Base-by-base conservation (phyloP, 2,113 vertebrate genomes). In the Tympanuchus pallidicinctus region DNA sequence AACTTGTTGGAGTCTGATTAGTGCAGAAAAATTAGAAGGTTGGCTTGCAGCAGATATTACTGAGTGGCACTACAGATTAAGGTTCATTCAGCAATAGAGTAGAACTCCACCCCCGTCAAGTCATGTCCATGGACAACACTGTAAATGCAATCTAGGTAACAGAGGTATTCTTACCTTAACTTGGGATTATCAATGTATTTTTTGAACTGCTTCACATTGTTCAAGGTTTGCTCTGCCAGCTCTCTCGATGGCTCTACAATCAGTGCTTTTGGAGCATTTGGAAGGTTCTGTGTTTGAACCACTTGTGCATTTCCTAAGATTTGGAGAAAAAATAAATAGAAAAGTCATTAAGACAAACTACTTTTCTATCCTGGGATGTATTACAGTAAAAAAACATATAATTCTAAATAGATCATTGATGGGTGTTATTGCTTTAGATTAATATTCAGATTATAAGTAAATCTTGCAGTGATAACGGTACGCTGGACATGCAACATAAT, bases 171-270 rank as follows among this genome's bases (percentile, higher is more conserved):
- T 80, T 97, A 99, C 99, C 99, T 99, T 90, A 99, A 97, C 93
- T 99, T 99, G 50, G 99, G 99, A 88, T 99, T 98, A 34, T 98
- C 98, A 5, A 99, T 97, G 0, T 98, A 98, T 98, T 99, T 99
- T 97, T 98, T 99, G 93, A 98, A 99, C 76, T 99, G 98, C 85
- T 98, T 99, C 75, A 99, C 98, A 4, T 98, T 98, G 97, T 99
- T 99, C 88, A 99, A 97, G 17, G 99, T 99, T 91, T 99, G 99
- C 72, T 99, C 99, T 12, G 99, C 99, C 67, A 99, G 82, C 88
- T 99, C 99, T 86, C 99, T 98, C 4, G 99, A 99, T 0, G 99
- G 99, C 60, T 99, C 99, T 2, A 99, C 98, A 64, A 99, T 99
- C 86, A 99, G 97, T 2, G 99, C 99, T 97, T 98, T 99, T 2